Conservation (phyloP, 2,797 vertebrate species). For the Manis crassicaudata region DNA sequence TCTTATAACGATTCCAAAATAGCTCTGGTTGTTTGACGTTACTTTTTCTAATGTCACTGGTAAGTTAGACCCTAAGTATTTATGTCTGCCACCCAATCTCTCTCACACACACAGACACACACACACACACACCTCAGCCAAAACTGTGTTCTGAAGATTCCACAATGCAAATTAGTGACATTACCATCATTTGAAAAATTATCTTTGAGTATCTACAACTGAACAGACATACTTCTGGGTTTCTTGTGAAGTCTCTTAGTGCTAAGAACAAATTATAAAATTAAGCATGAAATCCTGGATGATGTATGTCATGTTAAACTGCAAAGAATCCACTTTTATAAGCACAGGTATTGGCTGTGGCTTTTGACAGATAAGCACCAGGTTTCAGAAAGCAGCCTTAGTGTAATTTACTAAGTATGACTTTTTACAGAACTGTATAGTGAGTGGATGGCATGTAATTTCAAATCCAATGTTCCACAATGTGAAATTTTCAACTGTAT, state of each 20-base stretch:
- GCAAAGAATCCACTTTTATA: not conserved
- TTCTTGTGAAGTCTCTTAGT: not conserved
- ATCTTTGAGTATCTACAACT: not conserved
- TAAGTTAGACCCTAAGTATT: not conserved
- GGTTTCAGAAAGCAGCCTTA: slow-evolving; percentile 46
- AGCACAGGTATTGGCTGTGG: not conserved
- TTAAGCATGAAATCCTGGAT: not conserved
- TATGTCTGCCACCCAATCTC: not conserved
- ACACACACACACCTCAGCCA: not conserved
- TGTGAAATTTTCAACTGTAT: slow-evolving; percentile 1
- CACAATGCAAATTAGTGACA: not conserved
- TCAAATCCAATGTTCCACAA: not conserved
- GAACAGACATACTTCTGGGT: not conserved
- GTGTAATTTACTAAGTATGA: slow-evolving; percentile 40
- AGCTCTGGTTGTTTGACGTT: not conserved
- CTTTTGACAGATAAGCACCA: not conserved
- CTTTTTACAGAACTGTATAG: not conserved
- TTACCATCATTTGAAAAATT: not conserved
- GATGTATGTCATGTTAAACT: not conserved
- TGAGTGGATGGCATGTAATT: not conserved
- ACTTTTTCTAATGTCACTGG: not conserved
- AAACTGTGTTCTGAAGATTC: not conserved
- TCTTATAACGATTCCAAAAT: not conserved
- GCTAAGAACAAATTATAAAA: not conserved
- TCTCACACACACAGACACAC: no score